These are phyloP conservation scores for Progne subis DNA, from an alignment of 2,113 vertebrate species.

Conservation along the genomic window DNA sequence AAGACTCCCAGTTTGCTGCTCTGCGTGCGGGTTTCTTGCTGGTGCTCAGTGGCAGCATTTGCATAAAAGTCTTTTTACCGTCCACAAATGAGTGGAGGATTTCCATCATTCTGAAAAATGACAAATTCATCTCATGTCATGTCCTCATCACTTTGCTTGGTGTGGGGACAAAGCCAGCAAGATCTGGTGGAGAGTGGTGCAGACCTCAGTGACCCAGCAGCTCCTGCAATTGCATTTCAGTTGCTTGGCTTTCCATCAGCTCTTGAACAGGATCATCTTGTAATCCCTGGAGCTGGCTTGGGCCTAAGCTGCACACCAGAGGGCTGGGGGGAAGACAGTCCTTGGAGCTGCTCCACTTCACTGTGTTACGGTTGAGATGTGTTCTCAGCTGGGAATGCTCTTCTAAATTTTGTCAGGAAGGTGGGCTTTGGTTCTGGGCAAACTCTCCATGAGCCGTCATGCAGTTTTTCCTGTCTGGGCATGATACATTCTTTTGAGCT, in stretches of 20 bases:
- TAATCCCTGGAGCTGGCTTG: not conserved
- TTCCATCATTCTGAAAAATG: not conserved
- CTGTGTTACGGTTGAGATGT: not conserved
- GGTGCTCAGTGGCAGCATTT: not conserved
- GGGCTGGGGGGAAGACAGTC: not conserved
- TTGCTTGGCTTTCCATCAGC: not conserved
- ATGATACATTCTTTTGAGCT: not conserved
- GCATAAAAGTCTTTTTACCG: not conserved
- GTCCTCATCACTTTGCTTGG: not conserved
- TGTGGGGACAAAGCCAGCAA: not conserved
- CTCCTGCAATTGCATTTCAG: not conserved
- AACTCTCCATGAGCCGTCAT: rapidly evolving
- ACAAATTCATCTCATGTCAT: not conserved
- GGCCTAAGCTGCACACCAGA: not conserved
- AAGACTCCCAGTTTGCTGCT: not conserved
- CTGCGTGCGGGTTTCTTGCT: not conserved
- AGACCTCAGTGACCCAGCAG: not conserved
- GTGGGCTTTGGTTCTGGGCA: not conserved
- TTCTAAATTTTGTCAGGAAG: not conserved
- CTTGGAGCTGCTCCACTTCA: not conserved
- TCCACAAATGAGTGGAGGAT: not conserved
- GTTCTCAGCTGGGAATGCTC: not conserved
- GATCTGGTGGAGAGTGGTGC: not conserved
- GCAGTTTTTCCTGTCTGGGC: not conserved
- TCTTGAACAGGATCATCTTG: not conserved